Evolutionary conservation across 2,797 vertebrate species (phyloP), one percentile per base, ranked within the genome.

Genomic region (Gallinago nigripennis): DNA sequence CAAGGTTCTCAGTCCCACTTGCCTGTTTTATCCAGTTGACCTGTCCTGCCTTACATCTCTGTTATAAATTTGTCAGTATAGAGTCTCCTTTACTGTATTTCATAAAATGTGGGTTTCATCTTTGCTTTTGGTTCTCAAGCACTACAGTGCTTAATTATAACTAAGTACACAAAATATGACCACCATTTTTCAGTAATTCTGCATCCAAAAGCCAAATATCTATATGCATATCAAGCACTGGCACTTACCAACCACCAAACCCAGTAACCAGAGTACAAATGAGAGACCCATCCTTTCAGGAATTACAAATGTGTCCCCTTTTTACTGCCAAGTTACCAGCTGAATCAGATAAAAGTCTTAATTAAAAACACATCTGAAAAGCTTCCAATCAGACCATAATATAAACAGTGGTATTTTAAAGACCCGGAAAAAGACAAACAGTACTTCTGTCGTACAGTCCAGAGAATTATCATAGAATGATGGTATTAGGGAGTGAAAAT

Each of bases 341-440:
- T 88, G 60, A 70, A 79, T 64, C 33, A 56, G n/a, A 71, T 35
- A 80, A 86, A 63, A 60, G 6, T 37, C 60, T 64, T 88, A 48
- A 90, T 64, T 83, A 82, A 90, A 94, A 90, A 65, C 76, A 79
- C 8, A 68, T 73, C 75, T 80, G 35, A 92, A 90, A 85, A 51
- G 0, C n/a, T 85, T 83, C 28, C 63, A 71, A 51, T 57, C 18
- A 73, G 82, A 72, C 25, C 5, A 23, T 75, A 82, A 73, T 61
- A 41, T 35, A 76, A 95, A 46, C 8, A 72, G 39, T 48, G 16
- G 8, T 56, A 77, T 73, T 77, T 53, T 77, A 64, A 93, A 85
- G 28, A 63, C 9, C 20, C 66, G 28, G 45, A 70, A 79, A 72
- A 92, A 69, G 12, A 43, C 3, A 6, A 93, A 63, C 3, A 33